These are phyloP conservation scores for Penaeus vannamei DNA, from an alignment of 1,140 invertebrate species.

Conservation along the genomic window DNA sequence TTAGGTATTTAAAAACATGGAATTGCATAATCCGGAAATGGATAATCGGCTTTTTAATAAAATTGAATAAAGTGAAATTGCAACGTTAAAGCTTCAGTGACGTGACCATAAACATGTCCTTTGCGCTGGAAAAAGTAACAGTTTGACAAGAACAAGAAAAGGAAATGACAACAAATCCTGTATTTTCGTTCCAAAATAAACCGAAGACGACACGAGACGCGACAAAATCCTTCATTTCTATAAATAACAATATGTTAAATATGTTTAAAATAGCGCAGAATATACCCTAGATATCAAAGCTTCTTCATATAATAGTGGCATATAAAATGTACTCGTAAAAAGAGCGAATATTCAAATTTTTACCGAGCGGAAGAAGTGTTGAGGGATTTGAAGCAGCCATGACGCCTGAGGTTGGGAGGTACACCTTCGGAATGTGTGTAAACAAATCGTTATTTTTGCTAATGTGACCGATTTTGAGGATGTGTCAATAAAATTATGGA, in stretches of 20 bases:
- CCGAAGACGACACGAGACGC: too few relatives aligned
- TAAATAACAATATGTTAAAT: not conserved
- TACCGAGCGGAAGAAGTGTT: slow-evolving; percentile 53
- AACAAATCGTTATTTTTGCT: slow-evolving; percentile 25
- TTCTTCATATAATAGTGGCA: not conserved
- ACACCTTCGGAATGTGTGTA: slow-evolving; percentile 19
- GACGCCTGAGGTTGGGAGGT: not conserved
- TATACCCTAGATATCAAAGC: not conserved
- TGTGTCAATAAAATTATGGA: not conserved
- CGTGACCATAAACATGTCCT: too few relatives aligned
- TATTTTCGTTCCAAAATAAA: too few relatives aligned
- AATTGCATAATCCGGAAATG: too few relatives aligned
- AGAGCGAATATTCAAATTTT: not conserved
- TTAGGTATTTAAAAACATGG: too few relatives aligned
- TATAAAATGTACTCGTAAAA: not conserved
- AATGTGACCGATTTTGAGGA: not conserved
- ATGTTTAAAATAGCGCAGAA: not conserved
- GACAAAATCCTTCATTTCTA: too few relatives aligned
- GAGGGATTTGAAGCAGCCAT: slow-evolving; percentile 59
- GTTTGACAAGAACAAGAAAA: too few relatives aligned
- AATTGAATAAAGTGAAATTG: too few relatives aligned
- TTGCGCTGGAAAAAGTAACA: too few relatives aligned
- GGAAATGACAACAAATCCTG: too few relatives aligned
- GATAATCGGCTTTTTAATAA: too few relatives aligned
- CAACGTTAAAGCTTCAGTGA: too few relatives aligned